Percentiles rank a stretch among this genome's conserved stretches.
phyloP scores from a whole-genome alignment of 2,113 vertebrate species.

The Diglossa brunneiventris region DNA sequence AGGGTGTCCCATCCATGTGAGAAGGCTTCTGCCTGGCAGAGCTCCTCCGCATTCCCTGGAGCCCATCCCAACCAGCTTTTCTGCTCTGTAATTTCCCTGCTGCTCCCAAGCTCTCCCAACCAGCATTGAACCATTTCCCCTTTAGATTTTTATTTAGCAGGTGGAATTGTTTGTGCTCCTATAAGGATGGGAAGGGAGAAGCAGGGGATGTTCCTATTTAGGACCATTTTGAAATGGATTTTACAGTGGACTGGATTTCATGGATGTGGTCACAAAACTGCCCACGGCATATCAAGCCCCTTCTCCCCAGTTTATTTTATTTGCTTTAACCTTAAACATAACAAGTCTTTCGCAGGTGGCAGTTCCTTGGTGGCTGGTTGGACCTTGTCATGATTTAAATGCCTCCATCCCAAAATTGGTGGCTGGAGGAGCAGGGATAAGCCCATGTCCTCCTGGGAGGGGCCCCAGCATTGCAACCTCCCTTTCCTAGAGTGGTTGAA shows the following conservation, averaged over 20 bases:
- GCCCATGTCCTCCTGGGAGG: rapidly evolving
- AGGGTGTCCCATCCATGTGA: neutral
- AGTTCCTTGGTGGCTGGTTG: neutral
- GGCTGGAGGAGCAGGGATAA: neutral
- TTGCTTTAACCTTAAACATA: neutral
- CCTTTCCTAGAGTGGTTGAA: neutral
- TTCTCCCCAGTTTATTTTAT: neutral
- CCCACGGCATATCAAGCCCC: rapidly evolving
- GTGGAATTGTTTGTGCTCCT: neutral
- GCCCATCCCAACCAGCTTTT: neutral
- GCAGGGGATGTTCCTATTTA: neutral
- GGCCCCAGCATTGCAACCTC: neutral
- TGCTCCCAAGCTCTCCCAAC: neutral
- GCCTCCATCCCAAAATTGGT: neutral
- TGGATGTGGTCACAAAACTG: neutral
- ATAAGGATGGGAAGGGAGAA: neutral
- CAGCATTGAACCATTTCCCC: neutral
- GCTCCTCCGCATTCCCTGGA: neutral
- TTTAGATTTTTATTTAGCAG: neutral
- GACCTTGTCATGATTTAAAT: neutral
- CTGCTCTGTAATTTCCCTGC: neutral
- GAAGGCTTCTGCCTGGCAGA: neutral
- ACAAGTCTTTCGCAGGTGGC: rapidly evolving
- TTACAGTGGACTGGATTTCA: neutral
- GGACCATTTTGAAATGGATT: neutral